Percentiles rank a stretch among this genome's conserved stretches.
phyloP scores from a whole-genome alignment of 2,113 vertebrate genomes.

The Lamprologus ornatipinnis region DNA sequence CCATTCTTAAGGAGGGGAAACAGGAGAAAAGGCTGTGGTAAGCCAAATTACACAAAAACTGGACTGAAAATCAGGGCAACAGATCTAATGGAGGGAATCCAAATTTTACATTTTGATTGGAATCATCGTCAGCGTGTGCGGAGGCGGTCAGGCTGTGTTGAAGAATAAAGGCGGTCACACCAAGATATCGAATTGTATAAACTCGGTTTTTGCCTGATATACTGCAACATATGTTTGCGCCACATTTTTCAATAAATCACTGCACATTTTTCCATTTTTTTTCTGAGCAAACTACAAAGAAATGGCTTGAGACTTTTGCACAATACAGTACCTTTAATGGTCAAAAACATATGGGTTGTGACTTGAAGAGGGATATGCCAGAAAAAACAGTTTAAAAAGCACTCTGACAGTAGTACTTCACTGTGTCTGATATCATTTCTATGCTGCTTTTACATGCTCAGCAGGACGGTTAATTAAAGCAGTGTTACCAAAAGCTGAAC shows the following conservation, averaged over 20 bases:
- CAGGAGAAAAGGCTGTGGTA: background rate
- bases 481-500: background rate
- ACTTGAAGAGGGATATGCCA: background rate
- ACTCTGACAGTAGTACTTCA: background rate
- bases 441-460: background rate
- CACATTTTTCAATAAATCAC: background rate
- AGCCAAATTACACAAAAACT: background rate
- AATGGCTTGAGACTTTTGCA: background rate
- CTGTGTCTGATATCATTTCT: background rate
- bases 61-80: background rate
- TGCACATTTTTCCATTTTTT: background rate
- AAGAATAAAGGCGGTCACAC: background rate
- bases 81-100: background rate
- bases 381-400: background rate
- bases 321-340: background rate
- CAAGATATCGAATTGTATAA: background rate
- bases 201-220: background rate
- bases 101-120: background rate
- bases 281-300: accelerated
- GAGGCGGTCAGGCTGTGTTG: background rate
- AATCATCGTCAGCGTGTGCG: background rate
- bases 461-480: background rate
- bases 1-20: background rate
- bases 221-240: background rate
- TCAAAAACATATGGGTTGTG: background rate